Evolutionary conservation across 2,113 vertebrate genomes (phyloP), one percentile per base, ranked within the genome.

Genomic region (Brachionichthys hirsutus): DNA sequence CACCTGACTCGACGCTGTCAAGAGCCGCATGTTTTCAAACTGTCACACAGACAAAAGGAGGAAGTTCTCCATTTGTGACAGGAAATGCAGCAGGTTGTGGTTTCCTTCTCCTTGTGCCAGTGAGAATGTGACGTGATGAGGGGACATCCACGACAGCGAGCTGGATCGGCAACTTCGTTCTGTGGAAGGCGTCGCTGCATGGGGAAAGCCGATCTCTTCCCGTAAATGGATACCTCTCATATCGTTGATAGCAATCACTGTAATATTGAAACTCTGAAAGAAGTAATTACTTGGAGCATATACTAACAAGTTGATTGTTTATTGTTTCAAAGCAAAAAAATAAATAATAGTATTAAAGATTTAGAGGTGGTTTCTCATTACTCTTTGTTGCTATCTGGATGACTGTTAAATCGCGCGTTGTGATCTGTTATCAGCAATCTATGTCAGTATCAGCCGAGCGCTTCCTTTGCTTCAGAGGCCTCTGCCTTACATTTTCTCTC

Each of bases 51-150:
- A 69, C 67, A 62, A 50, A 68, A 73, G 35, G 74, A 87, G 87
- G 90, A 91, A 89, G 87, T 86, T 58, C 51, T 62, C 19, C 0
- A 70, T 75, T 65, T 84, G 72, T 85, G 69, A 89, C 77, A 42
- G 86, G 81, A 91, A 90, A 83, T 78, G 38, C 38, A 30, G 36
- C 67, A 34, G 54, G 6, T 56, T 53, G 78, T 78, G 74, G 79
- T 90, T 91, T 89, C 83, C 80, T 75, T 85, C 78, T 78, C 50
- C 69, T 60, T 62, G 51, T 83, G 67, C 68, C 46, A 73, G 41
- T 59, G 68, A 61, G 65, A 70, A 49, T 54, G 57, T 83, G 82
- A 86, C 77, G 56, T 43, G 17, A 12, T 7, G 4, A 51, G 76
- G 83, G 79, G 77, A 46, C 12, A 12, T 46, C 16, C 44, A 12